These are phyloP conservation scores for Macrobrachium rosenbergii DNA, from an alignment of 1,140 invertebrate genomes.

Conservation along the genomic window DNA sequence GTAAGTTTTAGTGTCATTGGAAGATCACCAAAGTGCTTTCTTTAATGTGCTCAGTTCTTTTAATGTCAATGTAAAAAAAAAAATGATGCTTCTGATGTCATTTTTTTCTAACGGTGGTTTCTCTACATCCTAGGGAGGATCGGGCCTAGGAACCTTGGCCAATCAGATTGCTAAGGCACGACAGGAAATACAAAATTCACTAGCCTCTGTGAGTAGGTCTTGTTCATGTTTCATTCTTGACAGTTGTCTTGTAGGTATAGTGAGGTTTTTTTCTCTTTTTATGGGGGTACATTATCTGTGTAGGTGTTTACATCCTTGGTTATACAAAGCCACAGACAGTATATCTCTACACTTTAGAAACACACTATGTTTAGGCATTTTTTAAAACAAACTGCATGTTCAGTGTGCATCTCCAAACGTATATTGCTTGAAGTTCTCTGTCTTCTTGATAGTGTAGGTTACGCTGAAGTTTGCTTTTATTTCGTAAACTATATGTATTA, in stretches of 20 bases:
- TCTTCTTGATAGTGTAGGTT: too few species aligned
- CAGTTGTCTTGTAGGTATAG: conserved; percentile 8
- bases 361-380: too few species aligned
- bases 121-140: conserved; percentile 50
- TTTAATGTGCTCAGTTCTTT: not conserved
- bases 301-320: too few species aligned
- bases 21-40: not conserved
- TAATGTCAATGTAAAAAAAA: not conserved
- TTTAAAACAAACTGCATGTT: too few species aligned
- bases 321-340: too few species aligned
- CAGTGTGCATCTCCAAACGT: too few species aligned
- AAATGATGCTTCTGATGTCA: not conserved
- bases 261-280: conserved; percentile 13
- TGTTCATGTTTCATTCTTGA: not conserved
- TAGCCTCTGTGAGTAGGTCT: conserved; percentile 61
- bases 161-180: conserved; percentile 64
- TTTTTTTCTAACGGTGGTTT: conserved; percentile 31
- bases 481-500: too few species aligned
- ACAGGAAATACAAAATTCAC: conserved; percentile 63
- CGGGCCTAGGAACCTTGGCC: conserved; percentile 59
- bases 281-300: not conserved
- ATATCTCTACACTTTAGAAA: too few species aligned
- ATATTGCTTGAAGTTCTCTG: too few species aligned
- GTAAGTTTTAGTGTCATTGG: too few species aligned
- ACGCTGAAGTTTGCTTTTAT: too few species aligned